A percentile compares a stretch with the other conserved stretches of the same genome.
phyloP scores from a whole-genome alignment of 1,140 invertebrate species.

The Atopsyche davidsoni region DNA sequence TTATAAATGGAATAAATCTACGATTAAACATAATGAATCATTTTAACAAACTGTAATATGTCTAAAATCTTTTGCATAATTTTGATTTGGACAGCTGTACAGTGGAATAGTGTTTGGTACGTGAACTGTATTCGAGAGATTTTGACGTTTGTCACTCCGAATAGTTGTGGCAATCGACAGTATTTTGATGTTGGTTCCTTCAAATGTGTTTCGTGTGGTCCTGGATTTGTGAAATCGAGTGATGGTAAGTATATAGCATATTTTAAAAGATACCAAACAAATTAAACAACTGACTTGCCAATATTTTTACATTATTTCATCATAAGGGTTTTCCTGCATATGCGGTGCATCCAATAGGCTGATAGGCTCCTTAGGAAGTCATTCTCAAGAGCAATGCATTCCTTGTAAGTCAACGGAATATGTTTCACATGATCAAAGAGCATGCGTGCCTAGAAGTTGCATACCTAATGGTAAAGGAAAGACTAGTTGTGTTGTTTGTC shows the following conservation, averaged over 20 bases:
- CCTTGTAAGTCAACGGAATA: constrained; percentile 26
- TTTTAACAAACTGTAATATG: no score
- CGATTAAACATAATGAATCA: no score
- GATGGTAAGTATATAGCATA: constrained; percentile 22
- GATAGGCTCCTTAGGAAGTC: constrained; percentile 1
- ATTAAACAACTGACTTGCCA: not conserved
- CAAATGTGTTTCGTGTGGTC: constrained; percentile 19
- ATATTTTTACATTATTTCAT: constrained; percentile 10
- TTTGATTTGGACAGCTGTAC: no score
- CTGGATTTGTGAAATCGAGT: constrained; percentile 14
- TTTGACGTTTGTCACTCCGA: constrained; percentile 8
- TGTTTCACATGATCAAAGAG: constrained; percentile 12
- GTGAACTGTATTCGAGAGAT: constrained; percentile 15
- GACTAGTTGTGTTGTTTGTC: constrained; percentile 23
- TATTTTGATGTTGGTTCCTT: constrained; percentile 22
- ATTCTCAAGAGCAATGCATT: constrained; percentile 13
- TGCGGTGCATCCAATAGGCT: constrained; percentile 17
- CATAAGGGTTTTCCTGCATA: constrained; percentile 20
- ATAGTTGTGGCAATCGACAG: constrained; percentile 24
- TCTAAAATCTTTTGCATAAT: not conserved
- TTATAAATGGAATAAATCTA: no score
- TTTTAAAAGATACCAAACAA: not conserved
- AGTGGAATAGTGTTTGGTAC: no score
- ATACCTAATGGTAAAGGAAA: constrained; percentile 22
- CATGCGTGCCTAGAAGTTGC: constrained; percentile 25